Conservation (phyloP, 30 jellyfish, hydroid and myxozoan genomes). For the Turritopsis dohrnii region DNA sequence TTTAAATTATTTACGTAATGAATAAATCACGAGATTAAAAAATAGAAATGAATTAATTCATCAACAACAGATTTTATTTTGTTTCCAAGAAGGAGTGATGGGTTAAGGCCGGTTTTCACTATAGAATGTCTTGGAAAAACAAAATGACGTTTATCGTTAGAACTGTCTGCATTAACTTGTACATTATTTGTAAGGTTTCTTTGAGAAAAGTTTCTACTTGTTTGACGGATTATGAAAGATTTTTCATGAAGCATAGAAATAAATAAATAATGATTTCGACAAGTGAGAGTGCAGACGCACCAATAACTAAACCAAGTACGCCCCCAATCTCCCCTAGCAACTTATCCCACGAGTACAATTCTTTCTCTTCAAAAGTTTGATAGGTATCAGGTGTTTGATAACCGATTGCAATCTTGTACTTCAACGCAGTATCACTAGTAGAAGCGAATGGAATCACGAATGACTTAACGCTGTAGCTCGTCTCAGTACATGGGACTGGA, state of each 20-base stretch:
- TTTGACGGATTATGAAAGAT: neutral
- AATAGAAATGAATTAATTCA: too few relatives aligned
- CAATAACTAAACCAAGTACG: conserved; percentile 7
- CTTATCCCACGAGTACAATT: conserved; percentile 5
- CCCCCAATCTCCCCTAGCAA: neutral
- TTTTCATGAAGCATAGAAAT: neutral
- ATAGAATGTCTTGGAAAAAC: too few relatives aligned
- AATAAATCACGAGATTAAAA: too few relatives aligned
- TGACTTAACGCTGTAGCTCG: neutral
- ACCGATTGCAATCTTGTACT: neutral
- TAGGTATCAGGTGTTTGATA: conserved; percentile 14
- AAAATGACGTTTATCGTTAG: too few relatives aligned
- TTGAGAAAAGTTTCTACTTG: too few relatives aligned
- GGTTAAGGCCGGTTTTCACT: too few relatives aligned
- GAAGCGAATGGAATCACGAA: neutral
- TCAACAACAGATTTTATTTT: too few relatives aligned
- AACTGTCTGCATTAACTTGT: too few relatives aligned
- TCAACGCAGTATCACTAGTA: neutral
- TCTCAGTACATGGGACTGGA: neutral
- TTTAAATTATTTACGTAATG: too few relatives aligned
- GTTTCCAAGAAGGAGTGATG: too few relatives aligned
- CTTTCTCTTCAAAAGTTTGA: neutral
- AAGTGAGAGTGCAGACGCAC: conserved; percentile 4
- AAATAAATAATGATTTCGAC: conserved; percentile 1
- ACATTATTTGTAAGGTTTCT: too few relatives aligned